Base-by-base conservation (phyloP, 64 coral and sea anemone species). In the Dendrophyllia cribrosa region DNA sequence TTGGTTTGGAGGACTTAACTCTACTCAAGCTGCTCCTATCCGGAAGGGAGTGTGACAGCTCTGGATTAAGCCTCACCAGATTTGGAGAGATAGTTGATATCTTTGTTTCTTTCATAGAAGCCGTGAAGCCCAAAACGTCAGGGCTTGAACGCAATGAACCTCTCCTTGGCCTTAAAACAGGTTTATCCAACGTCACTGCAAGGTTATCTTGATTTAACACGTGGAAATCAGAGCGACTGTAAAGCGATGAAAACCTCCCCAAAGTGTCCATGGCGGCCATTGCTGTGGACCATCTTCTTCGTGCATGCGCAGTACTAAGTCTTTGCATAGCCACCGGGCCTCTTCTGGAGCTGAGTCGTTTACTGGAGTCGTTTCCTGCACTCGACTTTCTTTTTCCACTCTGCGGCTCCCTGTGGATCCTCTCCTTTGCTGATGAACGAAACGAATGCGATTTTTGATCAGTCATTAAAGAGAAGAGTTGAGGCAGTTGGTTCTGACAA, bases 391-490 rank as follows among this genome's bases (percentile, higher is more conserved):
- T 16, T 43, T 50, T 75, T 34, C 26, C 19, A 47, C 14, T 75
- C 46, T 4, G n/a, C 5, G 9, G 8, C 20, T 84, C 17, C 43
- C 20, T 44, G 6, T 24, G 11, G 43, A 13, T 46, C 20, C 10
- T 49, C 6, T n/a, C 17, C 62, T 50, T 84, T 51, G 80, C 80
- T 23, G 58, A 51, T 6, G 61, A 51, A n/a, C 80, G 80, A 67
- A 84, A 84, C 1, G 80, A 84, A 68, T 66, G 44, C 0, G 80
- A 67, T 13, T 17, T 23, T 50, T 84, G 61, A 7, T 84, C 43
- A n/a, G 80, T 51, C 80, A 84, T 68, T 45, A 84, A 51, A 46
- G 44, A 21, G 45, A 83, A 66, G 20, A 83, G 79, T 16, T 65
- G 34, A 48, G 59, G 79, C 34, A 83, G 15, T 13, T 83, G 79